Base-by-base conservation (phyloP, 2,113 vertebrate genomes). In the Nycticebus coucang region DNA sequence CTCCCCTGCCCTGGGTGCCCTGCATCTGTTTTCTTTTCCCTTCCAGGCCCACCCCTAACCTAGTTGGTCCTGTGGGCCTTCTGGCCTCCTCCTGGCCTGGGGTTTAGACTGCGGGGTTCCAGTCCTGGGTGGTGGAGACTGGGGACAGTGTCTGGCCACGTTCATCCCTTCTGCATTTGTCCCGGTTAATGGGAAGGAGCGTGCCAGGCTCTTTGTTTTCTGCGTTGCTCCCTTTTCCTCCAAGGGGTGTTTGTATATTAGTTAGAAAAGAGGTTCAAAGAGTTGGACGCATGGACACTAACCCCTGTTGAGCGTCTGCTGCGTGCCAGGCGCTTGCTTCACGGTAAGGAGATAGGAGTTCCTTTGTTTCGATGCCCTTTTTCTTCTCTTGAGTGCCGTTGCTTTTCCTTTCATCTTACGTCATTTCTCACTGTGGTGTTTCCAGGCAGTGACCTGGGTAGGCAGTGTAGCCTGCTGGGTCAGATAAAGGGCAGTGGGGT, bases 71-170 rank as follows among this genome's bases (percentile, higher is more conserved):
- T 4, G 2, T 0, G 9, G n/a, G 41, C 24, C 57, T 26, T 33
- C 6, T 14, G 33, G 33, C 7, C 53, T 81, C 18, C 55, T 85
- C 60, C 33, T 30, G 8, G 37, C 17, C 17, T 64, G 4, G 12
- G 21, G 5, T 50, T 75, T 55, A 26, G 37, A 45, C 59, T 87
- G 28, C 11, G 35, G 66, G 45, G 35, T 21, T 30, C 22, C 18
- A 78, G 89, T 17, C 10, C 64, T 26, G 85, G 37, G 60, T 18
- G 35, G 5, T 2, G 2, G 41, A 15, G 57, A 22, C 22, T 8
- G 26, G 0, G 13, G 12, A 2, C 6, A 1, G n/a, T 19, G 22
- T 10, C 41, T 7, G 35, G 17, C 3, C 4, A 0, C 37, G 33
- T 35, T 69, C 35, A 0, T 64, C 55, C 66, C 81, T 30, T 82